Evolutionary conservation across 2,797 vertebrate genomes (phyloP).

Genomic region (Stomatorhinus walkeri): DNA sequence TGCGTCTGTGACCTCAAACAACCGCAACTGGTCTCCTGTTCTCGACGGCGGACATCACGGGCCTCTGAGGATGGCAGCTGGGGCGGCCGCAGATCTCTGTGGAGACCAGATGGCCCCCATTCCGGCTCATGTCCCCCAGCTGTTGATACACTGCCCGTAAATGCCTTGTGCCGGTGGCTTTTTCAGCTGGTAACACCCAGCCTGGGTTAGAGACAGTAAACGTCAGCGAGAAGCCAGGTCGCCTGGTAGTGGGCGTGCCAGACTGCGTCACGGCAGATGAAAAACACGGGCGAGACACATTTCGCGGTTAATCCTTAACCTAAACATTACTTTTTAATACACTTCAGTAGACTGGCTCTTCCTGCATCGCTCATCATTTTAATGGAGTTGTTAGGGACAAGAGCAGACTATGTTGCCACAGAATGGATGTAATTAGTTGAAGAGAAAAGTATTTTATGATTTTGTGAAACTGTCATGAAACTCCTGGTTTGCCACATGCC

Average conservation of each 20-base stretch:
- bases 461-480: neutral
- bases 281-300: neutral
- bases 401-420: neutral
- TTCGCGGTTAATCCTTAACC: neutral
- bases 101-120: neutral
- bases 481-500: neutral
- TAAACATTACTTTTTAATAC: neutral
- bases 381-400: neutral
- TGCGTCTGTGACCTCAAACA: neutral
- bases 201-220: neutral
- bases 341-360: neutral
- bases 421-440: neutral
- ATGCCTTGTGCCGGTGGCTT: neutral
- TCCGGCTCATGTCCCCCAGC: neutral
- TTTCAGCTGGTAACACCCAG: neutral
- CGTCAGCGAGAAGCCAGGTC: neutral
- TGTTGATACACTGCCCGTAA: neutral
- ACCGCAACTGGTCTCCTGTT: too few relatives aligned
- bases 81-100: neutral
- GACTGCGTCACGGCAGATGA: neutral
- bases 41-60: neutral
- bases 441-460: neutral
- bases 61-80: neutral
- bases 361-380: neutral
- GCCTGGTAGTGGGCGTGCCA: neutral